Evolutionary conservation across 2,113 vertebrate species (phyloP).

Genomic region (Larimichthys crocea): DNA sequence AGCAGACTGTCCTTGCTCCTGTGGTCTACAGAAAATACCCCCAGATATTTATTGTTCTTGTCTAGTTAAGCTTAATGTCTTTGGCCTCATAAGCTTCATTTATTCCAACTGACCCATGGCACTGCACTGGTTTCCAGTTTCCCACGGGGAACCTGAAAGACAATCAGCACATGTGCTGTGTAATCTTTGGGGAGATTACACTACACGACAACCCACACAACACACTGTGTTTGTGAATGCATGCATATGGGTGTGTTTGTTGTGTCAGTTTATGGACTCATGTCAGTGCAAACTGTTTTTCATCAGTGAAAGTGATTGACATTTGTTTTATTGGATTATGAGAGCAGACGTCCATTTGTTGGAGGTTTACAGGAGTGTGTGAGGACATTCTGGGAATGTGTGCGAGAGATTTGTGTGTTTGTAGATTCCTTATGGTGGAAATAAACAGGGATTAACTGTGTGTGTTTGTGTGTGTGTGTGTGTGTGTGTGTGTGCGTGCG

Average conservation of each 20-base stretch:
- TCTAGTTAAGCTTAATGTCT: conserved; percentile 57
- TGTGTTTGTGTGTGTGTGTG: background rate
- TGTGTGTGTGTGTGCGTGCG: background rate
- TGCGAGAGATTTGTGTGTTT: conserved; percentile 8
- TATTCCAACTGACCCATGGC: conserved; percentile 62
- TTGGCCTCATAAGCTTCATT: conserved; percentile 58
- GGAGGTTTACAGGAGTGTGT: background rate
- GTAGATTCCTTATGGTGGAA: background rate
- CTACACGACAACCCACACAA: conserved; percentile 14
- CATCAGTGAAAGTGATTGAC: conserved; percentile 42
- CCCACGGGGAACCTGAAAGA: conserved; percentile 54
- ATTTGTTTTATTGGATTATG: conserved; percentile 44
- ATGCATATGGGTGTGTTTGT: conserved; percentile 20
- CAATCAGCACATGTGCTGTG: conserved; percentile 43
- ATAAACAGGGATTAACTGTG: background rate
- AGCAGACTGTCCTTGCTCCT: conserved; percentile 28
- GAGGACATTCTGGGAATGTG: background rate
- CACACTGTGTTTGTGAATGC: conserved; percentile 19
- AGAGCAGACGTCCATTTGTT: conserved; percentile 32
- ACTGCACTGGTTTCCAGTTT: conserved; percentile 57
- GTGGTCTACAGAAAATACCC: conserved; percentile 44
- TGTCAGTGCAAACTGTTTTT: conserved; percentile 46
- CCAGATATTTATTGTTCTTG: conserved; percentile 66
- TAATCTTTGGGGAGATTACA: conserved; percentile 13
- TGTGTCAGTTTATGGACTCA: conserved; percentile 20